Base-by-base conservation (phyloP, 2,797 vertebrate genomes). In the Coregonus sp. region DNA sequence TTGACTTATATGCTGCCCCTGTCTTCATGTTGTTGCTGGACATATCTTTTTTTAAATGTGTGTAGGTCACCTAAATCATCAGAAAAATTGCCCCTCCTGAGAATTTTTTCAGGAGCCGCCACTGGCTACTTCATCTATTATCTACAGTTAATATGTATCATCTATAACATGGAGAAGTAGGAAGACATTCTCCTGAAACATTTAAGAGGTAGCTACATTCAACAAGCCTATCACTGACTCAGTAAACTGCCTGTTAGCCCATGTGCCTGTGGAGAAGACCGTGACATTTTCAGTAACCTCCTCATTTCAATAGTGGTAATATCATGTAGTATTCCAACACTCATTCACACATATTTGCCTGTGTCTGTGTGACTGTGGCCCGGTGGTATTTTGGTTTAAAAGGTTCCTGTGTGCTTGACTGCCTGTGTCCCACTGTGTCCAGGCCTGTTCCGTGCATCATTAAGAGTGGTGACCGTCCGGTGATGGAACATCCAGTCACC, bases 401-500 rank as follows among this genome's bases (percentile, higher is more conserved):
- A 92, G 85, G 88, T 87, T 86, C 80, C 70, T 59, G n/a, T n/a
- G 18, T 59, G n/a, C 56, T n/a, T 59, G 59, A 25, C 20, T 68
- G 72, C 73, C 80, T 40, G 70, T 59, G 67, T 89, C 91, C 91
- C 85, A 85, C 89, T 79, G 82, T 76, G 90, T 75, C 68, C 51
- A 47, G 73, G 78, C 67, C 73, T 56, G 79, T 61, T 77, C 88
- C 87, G 93, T 94, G 88, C 84, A 93, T 94, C 92, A 93, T 87
- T 77, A 81, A 92, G 92, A 92, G 86, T 86, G 83, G 82, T 88
- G 83, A 89, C 82, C 82, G 66, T 87, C 70, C 80, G 85, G 87
- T 94, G 93, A 94, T 94, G 86, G 84, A 94, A 89, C 77, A 79
- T 89, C 88, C 89, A 89, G 90, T 93, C 90, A 91, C 54, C 79